Conservation (phyloP, 2,888 invertebrate species). For the Limnephilus rhombicus region DNA sequence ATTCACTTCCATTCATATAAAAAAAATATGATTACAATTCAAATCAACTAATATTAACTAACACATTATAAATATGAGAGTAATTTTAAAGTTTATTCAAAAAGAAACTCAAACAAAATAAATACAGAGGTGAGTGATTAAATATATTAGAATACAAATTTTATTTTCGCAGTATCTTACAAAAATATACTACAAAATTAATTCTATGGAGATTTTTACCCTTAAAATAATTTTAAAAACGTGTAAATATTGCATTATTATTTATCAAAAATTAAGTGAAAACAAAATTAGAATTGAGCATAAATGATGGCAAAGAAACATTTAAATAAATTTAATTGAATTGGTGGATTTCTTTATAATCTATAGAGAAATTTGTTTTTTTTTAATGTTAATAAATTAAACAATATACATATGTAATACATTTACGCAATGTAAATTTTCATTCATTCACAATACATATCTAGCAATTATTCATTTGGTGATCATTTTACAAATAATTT, state of each 20-base stretch:
- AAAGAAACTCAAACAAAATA: background rate
- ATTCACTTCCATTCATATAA: constrained; percentile 5
- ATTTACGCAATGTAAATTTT: background rate
- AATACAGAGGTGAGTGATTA: background rate
- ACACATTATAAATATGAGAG: background rate
- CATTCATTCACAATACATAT: background rate
- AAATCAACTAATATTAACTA: background rate
- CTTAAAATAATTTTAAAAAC: background rate
- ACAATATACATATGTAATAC: background rate
- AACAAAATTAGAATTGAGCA: background rate
- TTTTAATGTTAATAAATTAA: background rate
- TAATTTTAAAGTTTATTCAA: background rate
- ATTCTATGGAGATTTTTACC: background rate
- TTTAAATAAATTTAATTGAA: background rate
- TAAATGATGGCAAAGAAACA: background rate
- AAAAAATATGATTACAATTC: background rate
- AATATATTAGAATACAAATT: background rate
- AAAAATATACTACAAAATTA: background rate
- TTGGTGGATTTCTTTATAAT: background rate
- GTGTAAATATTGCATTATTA: background rate
- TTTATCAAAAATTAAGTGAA: background rate
- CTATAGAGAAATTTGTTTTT: background rate
- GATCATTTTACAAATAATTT: background rate
- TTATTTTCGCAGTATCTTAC: background rate
- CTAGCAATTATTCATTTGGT: background rate